Conservation (phyloP, 2,888 invertebrate genomes). For the Ptilodon capucinus region DNA sequence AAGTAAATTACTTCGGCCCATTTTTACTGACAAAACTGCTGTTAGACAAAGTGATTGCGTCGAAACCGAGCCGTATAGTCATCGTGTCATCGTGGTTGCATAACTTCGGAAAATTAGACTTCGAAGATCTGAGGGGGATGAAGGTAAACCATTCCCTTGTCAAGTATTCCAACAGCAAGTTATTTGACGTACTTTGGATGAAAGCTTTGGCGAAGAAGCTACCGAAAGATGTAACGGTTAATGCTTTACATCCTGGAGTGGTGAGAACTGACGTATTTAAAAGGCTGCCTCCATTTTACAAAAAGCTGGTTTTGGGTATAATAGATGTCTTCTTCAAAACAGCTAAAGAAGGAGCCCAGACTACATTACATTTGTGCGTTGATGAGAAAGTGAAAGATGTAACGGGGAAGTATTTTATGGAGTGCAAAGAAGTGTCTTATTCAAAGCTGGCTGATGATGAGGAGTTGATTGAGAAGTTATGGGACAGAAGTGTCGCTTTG, state of each 20-base stretch:
- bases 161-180: constrained; percentile 74
- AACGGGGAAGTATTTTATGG: constrained; percentile 89
- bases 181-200: constrained; percentile 65
- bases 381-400: constrained; percentile 86
- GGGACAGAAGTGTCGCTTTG: constrained; percentile 81
- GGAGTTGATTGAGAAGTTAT: constrained; percentile 87
- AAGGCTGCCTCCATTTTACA: constrained; percentile 64
- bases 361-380: constrained; percentile 87
- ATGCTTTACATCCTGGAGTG: constrained; percentile 92
- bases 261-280: constrained; percentile 90
- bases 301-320: constrained; percentile 78
- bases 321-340: constrained; percentile 86
- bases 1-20: constrained; percentile 87
- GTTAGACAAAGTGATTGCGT: constrained; percentile 64
- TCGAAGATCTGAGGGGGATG: constrained; percentile 38
- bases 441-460: constrained; percentile 82
- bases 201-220: constrained; percentile 64
- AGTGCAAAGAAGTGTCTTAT: constrained; percentile 85
- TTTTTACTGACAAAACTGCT: constrained; percentile 88
- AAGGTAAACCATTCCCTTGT: constrained; percentile 43
- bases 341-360: constrained; percentile 90
- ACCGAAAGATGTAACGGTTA: constrained; percentile 85
- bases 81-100: constrained; percentile 67
- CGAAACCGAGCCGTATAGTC: constrained; percentile 68
- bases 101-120: constrained; percentile 72